These are phyloP conservation scores for Polylopha cassiicola DNA, from an alignment of 2,888 invertebrate genomes.

Conservation along the genomic window DNA sequence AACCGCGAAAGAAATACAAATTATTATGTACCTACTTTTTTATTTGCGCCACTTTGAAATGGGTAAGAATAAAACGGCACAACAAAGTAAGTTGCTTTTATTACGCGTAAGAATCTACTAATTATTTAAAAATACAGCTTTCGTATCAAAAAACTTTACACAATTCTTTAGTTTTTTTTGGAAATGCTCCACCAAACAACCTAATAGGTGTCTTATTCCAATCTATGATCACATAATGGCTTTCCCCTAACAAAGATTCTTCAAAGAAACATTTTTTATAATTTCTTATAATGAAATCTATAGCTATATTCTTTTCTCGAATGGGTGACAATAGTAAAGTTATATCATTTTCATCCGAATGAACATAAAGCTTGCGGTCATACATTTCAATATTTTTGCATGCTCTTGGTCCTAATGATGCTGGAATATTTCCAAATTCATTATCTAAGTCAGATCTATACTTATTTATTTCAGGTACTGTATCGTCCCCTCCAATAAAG, in stretches of 20 bases:
- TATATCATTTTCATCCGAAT: conserved; percentile 55
- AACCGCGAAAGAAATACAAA: no score
- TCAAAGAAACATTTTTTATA: conserved; percentile 60
- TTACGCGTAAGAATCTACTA: conserved; percentile 9
- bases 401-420: conserved; percentile 45
- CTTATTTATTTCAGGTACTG: conserved; percentile 56
- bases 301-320: conserved; percentile 48
- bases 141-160: conserved; percentile 74
- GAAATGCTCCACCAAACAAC: conserved; percentile 81
- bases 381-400: conserved; percentile 58
- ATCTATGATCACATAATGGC: conserved; percentile 67
- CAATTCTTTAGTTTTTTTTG: conserved; percentile 76
- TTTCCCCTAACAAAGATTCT: conserved; percentile 44
- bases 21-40: no score
- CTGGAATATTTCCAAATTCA: conserved; percentile 35
- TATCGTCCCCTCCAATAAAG: conserved; percentile 56
- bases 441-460: conserved; percentile 52
- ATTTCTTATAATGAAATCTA: conserved; percentile 57
- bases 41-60: no score
- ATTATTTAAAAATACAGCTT: conserved; percentile 9
- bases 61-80: no score
- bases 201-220: conserved; percentile 82
- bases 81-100: neutral
- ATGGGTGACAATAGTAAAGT: conserved; percentile 55
- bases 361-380: conserved; percentile 52